Evolutionary conservation across 2,797 vertebrate species (phyloP).

Genomic region (Notamacropus eugenii): DNA sequence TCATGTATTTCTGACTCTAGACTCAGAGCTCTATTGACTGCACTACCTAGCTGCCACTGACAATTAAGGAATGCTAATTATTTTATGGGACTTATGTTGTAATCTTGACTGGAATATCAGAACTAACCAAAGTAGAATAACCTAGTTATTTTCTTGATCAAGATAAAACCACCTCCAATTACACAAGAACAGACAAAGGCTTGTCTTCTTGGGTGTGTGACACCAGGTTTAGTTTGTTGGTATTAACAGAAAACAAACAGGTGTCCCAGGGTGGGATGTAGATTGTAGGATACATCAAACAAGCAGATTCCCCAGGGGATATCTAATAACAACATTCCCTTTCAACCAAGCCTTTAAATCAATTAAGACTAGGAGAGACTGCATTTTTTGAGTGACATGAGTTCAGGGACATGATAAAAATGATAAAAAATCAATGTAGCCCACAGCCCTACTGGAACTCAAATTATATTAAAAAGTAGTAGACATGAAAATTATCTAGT

Average conservation of each 20-base stretch:
- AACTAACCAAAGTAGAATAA: not conserved
- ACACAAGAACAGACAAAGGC: not conserved
- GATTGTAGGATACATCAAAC: not conserved
- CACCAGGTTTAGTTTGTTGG: not conserved
- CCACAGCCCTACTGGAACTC: not conserved
- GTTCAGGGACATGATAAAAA: not conserved
- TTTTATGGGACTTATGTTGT: not conserved
- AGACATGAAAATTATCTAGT: not conserved
- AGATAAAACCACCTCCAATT: not conserved
- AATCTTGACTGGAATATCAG: not conserved
- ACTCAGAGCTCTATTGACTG: not conserved
- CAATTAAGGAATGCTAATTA: not conserved
- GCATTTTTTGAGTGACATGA: not conserved
- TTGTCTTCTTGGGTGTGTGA: not conserved
- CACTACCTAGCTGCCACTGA: not conserved
- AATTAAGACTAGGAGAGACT: not conserved
- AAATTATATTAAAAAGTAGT: not conserved
- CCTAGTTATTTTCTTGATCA: not conserved
- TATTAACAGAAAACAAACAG: not conserved
- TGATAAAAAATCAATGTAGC: not conserved
- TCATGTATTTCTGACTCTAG: not conserved
- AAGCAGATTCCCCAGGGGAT: not conserved
- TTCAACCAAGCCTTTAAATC: not conserved
- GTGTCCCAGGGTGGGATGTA: not conserved
- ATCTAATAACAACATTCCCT: not conserved